A percentile compares a stretch with the other conserved stretches of the same genome.
These are phyloP conservation scores for Diarsia rubi DNA, from an alignment of 2,888 invertebrate genomes.

Conservation along the genomic window DNA sequence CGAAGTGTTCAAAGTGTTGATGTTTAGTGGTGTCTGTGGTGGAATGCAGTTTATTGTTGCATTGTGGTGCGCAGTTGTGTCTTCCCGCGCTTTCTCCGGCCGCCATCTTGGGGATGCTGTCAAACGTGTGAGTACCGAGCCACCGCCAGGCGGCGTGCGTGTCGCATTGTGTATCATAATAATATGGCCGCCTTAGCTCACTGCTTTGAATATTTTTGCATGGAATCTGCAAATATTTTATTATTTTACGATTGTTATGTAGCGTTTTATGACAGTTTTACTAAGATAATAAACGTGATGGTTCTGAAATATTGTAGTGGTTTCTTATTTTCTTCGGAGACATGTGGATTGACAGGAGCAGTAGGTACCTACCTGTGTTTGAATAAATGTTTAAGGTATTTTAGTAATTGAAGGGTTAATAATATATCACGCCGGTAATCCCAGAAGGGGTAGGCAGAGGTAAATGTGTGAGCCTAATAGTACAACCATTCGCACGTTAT, in stretches of 20 bases:
- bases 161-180: constrained; percentile 77
- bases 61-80: constrained; percentile 71
- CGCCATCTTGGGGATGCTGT: constrained; percentile 86
- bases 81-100: constrained; percentile 70
- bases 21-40: constrained; percentile 52
- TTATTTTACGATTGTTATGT: constrained; percentile 56
- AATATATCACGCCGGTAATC: too few relatives aligned
- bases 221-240: constrained; percentile 71
- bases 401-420: not conserved
- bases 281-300: constrained; percentile 18
- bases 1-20: constrained; percentile 51
- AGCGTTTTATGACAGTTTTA: constrained; percentile 30
- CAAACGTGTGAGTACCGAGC: constrained; percentile 78
- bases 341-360: not conserved
- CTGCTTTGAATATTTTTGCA: constrained; percentile 89
- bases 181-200: constrained; percentile 82
- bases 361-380: not conserved
- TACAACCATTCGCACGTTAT: too few relatives aligned
- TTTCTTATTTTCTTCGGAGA: constrained; percentile 8
- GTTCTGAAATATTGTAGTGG: constrained; percentile 2
- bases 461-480: too few relatives aligned
- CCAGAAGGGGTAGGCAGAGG: too few relatives aligned
- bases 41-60: constrained; percentile 76
- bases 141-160: constrained; percentile 88
- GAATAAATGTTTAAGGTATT: not conserved